Percentiles rank a stretch among this genome's conserved stretches.
Evolutionary conservation across 2,113 vertebrate species (phyloP).

Genomic region (Hylia prasina): DNA sequence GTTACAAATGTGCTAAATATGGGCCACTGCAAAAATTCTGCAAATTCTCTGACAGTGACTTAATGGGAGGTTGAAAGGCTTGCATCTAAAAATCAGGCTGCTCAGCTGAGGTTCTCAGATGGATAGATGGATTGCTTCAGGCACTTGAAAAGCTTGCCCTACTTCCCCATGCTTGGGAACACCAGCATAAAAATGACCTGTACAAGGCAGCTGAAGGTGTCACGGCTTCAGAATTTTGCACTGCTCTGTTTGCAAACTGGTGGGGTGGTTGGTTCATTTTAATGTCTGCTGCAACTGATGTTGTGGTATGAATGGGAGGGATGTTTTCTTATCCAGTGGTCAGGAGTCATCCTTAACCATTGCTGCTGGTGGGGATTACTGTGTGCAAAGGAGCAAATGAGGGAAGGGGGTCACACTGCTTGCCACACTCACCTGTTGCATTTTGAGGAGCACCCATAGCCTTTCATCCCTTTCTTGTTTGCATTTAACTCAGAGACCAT

Average conservation of each 20-base stretch:
- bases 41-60: neutral
- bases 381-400: neutral
- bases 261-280: neutral
- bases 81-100: neutral
- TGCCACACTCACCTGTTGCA: accelerated
- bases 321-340: neutral
- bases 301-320: neutral
- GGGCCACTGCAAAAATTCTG: neutral
- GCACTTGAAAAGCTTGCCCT: neutral
- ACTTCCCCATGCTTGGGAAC: neutral
- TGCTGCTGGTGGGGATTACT: neutral
- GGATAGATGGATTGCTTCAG: neutral
- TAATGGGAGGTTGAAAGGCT: neutral
- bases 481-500: neutral
- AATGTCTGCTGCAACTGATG: neutral
- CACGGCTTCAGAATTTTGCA: neutral
- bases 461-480: neutral
- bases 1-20: neutral
- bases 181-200: neutral
- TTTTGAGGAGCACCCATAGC: accelerated
- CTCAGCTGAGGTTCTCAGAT: neutral
- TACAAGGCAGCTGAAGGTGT: neutral
- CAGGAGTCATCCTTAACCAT: neutral
- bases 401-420: neutral
- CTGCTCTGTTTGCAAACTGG: neutral